Evolutionary conservation across 2,888 invertebrate genomes (phyloP).

Genomic region (Pediacus dermestoides): DNA sequence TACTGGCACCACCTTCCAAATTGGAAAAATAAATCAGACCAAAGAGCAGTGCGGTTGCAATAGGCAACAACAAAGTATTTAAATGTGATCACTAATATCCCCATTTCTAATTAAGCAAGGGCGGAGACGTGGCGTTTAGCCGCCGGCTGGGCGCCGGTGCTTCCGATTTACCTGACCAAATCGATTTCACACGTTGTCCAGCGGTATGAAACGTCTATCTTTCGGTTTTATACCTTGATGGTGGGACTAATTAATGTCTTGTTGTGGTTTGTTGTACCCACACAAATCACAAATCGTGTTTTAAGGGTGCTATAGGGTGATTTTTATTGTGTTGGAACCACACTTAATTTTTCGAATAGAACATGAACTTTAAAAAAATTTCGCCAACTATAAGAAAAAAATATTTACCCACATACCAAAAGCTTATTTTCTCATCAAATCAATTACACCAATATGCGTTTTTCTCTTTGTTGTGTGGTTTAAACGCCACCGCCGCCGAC

Average conservation of each 20-base stretch:
- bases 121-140: constrained; percentile 35
- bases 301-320: constrained; percentile 26
- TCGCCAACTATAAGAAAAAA: constrained; percentile 21
- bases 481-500: neutral
- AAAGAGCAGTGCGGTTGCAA: no score
- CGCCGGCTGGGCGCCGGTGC: constrained; percentile 44
- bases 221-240: constrained; percentile 18
- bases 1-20: no score
- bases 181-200: constrained; percentile 45
- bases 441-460: neutral
- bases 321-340: constrained; percentile 7
- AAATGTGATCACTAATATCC: constrained; percentile 37
- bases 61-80: no score
- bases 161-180: constrained; percentile 45
- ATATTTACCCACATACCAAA: constrained; percentile 18
- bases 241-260: constrained; percentile 28
- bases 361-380: constrained; percentile 9
- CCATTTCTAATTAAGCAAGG: constrained; percentile 41
- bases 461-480: neutral
- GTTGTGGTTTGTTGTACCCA: constrained; percentile 23
- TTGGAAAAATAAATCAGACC: no score
- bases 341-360: constrained; percentile 7
- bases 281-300: constrained; percentile 35
- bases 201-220: constrained; percentile 28
- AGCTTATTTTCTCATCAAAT: neutral